Evolutionary conservation across 2,113 vertebrate species (phyloP), one percentile per base, ranked within the genome.

Genomic region (Symphodus melops): DNA sequence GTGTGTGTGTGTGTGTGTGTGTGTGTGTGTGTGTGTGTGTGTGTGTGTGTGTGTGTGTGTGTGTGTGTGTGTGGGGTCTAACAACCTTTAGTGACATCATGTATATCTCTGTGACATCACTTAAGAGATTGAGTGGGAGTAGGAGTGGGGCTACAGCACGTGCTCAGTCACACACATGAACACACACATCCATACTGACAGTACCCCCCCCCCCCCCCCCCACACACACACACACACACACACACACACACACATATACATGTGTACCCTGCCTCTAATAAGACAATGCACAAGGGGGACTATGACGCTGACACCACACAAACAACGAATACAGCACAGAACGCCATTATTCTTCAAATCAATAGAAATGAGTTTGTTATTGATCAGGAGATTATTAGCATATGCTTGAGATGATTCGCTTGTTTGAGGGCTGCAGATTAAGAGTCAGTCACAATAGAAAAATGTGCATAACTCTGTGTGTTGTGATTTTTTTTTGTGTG

Each of bases 121-220:
- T 88, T 88, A 86, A 72, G 23, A 84, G 83, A 91, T 90, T 89
- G 48, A 51, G 8, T 3, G 81, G 42, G 75, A 25, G 53, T n/a
- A 53, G 17, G 57, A 41, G 39, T 41, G 67, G 56, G 52, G 13
- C 16, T 9, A 48, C 48, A 12, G 57, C 64, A 72, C 46, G 3
- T 58, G 53, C 63, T 88, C 71, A 53, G 65, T 73, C 54, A 41
- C 25, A 4, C 4, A 64, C 69, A 55, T 56, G 59, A 20, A 19
- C 49, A 44, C 54, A 44, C 37, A n/a, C 56, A 9, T 9, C 12
- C 52, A 3, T 58, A 28, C 49, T 68, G 56, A 41, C 21, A 51
- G 28, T 20, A 39, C 28, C 59, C 17, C 19, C 42, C 21, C 33
- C 17, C 16, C 28, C 6, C 28, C 28, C 6, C n/a, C n/a, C n/a